Evolutionary conservation across 2,888 invertebrate genomes (phyloP), one percentile per base, ranked within the genome.

Genomic region (Iphiclides podalirius): DNA sequence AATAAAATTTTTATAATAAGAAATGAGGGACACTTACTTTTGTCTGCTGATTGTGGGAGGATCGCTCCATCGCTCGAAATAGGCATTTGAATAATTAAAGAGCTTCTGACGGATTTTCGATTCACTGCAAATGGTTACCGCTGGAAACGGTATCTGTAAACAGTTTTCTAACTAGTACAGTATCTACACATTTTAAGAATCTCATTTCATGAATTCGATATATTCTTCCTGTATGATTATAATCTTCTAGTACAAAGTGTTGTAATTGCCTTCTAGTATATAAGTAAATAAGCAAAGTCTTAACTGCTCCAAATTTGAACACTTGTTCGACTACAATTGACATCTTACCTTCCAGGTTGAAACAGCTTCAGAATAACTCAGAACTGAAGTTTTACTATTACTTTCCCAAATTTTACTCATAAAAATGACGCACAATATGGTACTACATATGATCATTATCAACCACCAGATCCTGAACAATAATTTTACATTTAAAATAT

Each of bases 111-210:
- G 71, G 0, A 90, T 72, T 66, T 93, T 93, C 0, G 91, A 92
- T 66, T 91, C 91, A 0, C 90, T 82, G 55, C 92, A 92, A 16
- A 92, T 74, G 0, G 91, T 90, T 0, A 91, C 86, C 0, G 90
- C 86, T 1, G 91, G 91, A 55, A 91, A 91, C 1, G 91, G 90
- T 43, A 90, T 83, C 69, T 89, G 68, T 4, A 9, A 20, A 20
- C 20, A 20, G n/a, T n/a, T n/a, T n/a, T n/a, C n/a, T n/a, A n/a
- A n/a, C n/a, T n/a, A n/a, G n/a, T n/a, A n/a, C n/a, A n/a, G n/a
- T n/a, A n/a, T n/a, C n/a, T n/a, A n/a, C n/a, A n/a, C n/a, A n/a
- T n/a, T n/a, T n/a, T n/a, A n/a, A n/a, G n/a, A 60, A 57, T 31
- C n/a, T n/a, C 14, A n/a, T n/a, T n/a, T n/a, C n/a, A n/a, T n/a